phyloP scores from a whole-genome alignment of 2,888 invertebrate species.

The Clostera curtula region DNA sequence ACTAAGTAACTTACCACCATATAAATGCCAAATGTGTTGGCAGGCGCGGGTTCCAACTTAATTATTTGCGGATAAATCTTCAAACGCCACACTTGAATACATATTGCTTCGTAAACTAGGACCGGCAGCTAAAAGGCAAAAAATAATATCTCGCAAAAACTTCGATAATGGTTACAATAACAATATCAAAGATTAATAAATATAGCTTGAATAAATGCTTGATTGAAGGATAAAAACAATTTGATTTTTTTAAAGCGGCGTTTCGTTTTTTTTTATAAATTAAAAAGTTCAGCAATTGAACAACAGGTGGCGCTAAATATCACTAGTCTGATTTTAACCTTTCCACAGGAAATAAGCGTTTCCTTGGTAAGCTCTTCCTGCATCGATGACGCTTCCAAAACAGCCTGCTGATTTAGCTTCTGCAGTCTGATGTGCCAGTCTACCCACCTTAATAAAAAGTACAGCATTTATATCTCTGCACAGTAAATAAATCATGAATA shows the following conservation, averaged over 20 bases:
- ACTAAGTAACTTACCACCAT: constrained; percentile 82
- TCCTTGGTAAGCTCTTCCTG: constrained; percentile 92
- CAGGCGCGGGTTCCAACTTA: constrained; percentile 78
- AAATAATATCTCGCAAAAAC: background rate
- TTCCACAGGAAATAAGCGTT: constrained; percentile 82
- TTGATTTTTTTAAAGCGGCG: too few species aligned
- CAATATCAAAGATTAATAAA: constrained; percentile 6
- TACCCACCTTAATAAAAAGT: constrained; percentile 85
- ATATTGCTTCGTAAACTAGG: constrained; percentile 87
- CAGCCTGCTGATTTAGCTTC: constrained; percentile 91
- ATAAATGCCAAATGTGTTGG: constrained; percentile 84
- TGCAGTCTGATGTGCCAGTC: constrained; percentile 88
- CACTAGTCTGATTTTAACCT: too few species aligned
- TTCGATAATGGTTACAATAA: background rate
- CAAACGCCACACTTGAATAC: constrained; percentile 89
- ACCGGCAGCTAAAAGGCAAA: constrained; percentile 74
- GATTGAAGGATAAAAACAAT: too few species aligned
- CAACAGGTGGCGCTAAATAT: too few species aligned
- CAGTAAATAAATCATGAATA: too few species aligned
- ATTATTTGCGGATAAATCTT: constrained; percentile 87
- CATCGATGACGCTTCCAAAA: constrained; percentile 84
- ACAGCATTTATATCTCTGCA: too few species aligned
- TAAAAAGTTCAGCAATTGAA: too few species aligned
- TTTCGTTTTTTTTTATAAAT: too few species aligned
- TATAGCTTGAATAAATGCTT: too few species aligned